These are phyloP conservation scores for Ciconia stormi DNA, from an alignment of 2,113 vertebrate genomes.

Conservation along the genomic window DNA sequence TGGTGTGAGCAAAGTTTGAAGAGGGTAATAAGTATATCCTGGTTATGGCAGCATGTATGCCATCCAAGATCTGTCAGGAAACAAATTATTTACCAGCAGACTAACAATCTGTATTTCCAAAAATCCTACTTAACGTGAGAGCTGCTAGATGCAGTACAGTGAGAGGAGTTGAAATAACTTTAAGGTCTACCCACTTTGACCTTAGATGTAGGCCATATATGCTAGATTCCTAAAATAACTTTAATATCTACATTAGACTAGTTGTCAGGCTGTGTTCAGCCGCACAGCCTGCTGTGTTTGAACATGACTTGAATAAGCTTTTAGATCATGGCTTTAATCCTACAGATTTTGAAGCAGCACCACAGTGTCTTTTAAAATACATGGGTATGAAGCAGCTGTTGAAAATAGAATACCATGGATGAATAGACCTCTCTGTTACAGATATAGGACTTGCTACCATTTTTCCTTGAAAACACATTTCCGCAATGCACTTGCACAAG, in stretches of 20 bases:
- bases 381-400: slow-evolving; percentile 30
- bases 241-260: slow-evolving; percentile 6
- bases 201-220: slow-evolving; percentile 4
- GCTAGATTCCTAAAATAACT: slow-evolving; percentile 21
- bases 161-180: not conserved
- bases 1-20: not conserved
- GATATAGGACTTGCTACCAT: not conserved
- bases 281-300: slow-evolving; percentile 8
- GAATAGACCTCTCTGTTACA: not conserved
- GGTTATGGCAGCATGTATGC: not conserved
- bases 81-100: not conserved
- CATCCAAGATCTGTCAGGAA: not conserved
- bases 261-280: not conserved
- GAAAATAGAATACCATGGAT: slow-evolving; percentile 11
- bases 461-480: slow-evolving; percentile 1
- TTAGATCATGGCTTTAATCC: slow-evolving; percentile 35
- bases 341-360: slow-evolving; percentile 26
- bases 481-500: not conserved
- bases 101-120: not conserved
- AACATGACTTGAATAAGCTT: slow-evolving; percentile 16
- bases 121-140: not conserved
- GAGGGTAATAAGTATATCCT: not conserved
- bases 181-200: not conserved
- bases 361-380: not conserved
- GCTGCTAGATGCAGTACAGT: not conserved